Conservation (phyloP, 2,797 vertebrate genomes). For the Microctenopoma stevenorrisi region DNA sequence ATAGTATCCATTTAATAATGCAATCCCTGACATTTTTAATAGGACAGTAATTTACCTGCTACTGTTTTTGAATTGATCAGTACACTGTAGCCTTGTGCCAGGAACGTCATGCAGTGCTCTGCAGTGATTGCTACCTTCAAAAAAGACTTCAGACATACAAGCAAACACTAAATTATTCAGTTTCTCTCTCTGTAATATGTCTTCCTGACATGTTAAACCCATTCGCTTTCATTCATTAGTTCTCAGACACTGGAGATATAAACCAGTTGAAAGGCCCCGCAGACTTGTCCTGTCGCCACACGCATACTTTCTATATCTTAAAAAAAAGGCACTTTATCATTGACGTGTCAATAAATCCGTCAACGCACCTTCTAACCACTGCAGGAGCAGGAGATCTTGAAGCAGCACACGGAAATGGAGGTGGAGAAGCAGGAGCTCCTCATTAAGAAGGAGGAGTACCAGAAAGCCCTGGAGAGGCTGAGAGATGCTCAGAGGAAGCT, state of each 20-base stretch:
- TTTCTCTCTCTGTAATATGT: neutral
- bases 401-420: conserved; percentile 81
- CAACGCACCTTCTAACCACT: conserved; percentile 28
- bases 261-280: no score
- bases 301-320: neutral
- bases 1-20: neutral
- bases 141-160: no score
- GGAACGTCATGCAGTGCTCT: conserved; percentile 3
- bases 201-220: neutral
- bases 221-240: neutral
- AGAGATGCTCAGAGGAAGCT: conserved; percentile 89
- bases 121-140: neutral
- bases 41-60: neutral
- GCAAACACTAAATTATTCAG: no score
- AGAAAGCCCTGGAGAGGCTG: conserved; percentile 91
- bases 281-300: neutral
- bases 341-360: conserved; percentile 36
- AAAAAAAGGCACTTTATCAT: neutral
- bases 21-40: neutral
- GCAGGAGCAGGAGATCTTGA: conserved; percentile 84
- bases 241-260: neutral
- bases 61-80: conserved; percentile 3
- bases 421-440: conserved; percentile 85
- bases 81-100: neutral
- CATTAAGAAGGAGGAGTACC: conserved; percentile 87